phyloP scores from a whole-genome alignment of 2,888 invertebrate genomes.

The Diaperis boleti region DNA sequence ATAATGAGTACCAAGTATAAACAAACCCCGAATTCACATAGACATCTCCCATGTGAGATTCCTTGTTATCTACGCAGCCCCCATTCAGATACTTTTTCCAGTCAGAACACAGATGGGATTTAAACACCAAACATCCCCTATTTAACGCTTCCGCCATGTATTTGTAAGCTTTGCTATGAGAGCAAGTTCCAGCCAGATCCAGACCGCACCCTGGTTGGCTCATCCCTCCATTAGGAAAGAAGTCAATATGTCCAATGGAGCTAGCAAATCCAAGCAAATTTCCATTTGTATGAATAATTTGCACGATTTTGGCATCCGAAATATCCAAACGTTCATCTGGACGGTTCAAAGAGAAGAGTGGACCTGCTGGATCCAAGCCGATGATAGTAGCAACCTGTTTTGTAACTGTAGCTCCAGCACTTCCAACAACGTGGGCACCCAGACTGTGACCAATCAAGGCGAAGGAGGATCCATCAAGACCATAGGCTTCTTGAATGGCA shows the following conservation, averaged over 20 bases:
- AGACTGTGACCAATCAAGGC: constrained; percentile 55
- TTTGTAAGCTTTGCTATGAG: background rate
- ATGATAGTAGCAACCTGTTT: constrained; percentile 53
- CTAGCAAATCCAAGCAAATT: constrained; percentile 41
- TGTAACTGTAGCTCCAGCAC: constrained; percentile 51
- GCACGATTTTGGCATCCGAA: constrained; percentile 59
- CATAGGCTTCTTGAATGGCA: constrained; percentile 45
- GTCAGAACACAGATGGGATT: background rate
- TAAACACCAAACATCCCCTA: background rate
- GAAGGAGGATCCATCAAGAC: constrained; percentile 47
- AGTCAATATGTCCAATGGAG: background rate
- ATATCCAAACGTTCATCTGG: constrained; percentile 56
- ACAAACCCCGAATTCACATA: no score
- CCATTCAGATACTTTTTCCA: background rate
- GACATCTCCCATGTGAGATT: background rate
- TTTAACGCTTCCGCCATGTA: background rate
- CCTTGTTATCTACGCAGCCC: background rate
- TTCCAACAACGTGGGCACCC: constrained; percentile 59
- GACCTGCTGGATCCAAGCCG: constrained; percentile 62
- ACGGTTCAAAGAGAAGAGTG: constrained; percentile 51
- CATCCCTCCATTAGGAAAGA: background rate
- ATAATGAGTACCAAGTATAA: no score
- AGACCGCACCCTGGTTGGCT: background rate
- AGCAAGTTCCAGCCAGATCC: background rate
- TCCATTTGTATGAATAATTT: constrained; percentile 60